A percentile compares a stretch with the other conserved stretches of the same genome.
These are phyloP conservation scores for Drosophila basisetae DNA, from an alignment of 2,888 invertebrate species.

Conservation along the genomic window DNA sequence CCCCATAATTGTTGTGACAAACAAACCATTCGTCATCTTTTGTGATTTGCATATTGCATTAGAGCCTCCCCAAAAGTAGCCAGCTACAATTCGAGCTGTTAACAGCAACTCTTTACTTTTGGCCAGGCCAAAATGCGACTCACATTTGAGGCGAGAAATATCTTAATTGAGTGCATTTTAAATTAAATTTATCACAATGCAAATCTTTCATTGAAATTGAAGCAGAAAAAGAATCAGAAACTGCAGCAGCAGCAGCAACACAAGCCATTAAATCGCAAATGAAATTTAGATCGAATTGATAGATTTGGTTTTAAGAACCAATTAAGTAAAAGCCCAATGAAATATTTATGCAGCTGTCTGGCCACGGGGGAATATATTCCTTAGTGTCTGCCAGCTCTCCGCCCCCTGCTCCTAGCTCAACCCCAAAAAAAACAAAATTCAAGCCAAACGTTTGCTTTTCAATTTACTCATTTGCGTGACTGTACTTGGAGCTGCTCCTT, in stretches of 20 bases:
- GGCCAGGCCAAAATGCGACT: slow-evolving; percentile 32
- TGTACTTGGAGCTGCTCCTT: slow-evolving; percentile 25
- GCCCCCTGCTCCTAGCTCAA: slow-evolving; percentile 2
- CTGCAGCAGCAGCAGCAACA: neutral
- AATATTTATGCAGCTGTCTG: slow-evolving; percentile 57
- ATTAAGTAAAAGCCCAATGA: slow-evolving; percentile 57
- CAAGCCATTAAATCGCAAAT: slow-evolving; percentile 41
- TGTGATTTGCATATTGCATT: slow-evolving; percentile 34
- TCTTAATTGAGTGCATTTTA: slow-evolving; percentile 21
- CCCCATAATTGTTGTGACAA: slow-evolving; percentile 16
- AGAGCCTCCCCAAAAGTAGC: slow-evolving; percentile 14
- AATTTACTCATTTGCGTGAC: slow-evolving; percentile 59
- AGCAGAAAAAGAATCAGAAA: neutral
- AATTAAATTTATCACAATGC: slow-evolving; percentile 49
- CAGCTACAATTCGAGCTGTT: slow-evolving; percentile 31
- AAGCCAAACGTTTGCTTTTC: slow-evolving; percentile 27
- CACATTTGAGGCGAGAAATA: slow-evolving; percentile 31
- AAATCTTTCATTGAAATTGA: slow-evolving; percentile 37
- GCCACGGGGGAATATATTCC: slow-evolving; percentile 44
- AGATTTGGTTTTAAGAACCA: slow-evolving; percentile 51
- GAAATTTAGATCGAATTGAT: slow-evolving; percentile 57
- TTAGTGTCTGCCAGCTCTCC: neutral
- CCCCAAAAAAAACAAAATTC: slow-evolving; percentile 6
- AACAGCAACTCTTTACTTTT: slow-evolving; percentile 7
- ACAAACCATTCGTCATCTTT: slow-evolving; percentile 5